phyloP scores from a whole-genome alignment of 2,888 invertebrate genomes.

The Drosophila birchii region DNA sequence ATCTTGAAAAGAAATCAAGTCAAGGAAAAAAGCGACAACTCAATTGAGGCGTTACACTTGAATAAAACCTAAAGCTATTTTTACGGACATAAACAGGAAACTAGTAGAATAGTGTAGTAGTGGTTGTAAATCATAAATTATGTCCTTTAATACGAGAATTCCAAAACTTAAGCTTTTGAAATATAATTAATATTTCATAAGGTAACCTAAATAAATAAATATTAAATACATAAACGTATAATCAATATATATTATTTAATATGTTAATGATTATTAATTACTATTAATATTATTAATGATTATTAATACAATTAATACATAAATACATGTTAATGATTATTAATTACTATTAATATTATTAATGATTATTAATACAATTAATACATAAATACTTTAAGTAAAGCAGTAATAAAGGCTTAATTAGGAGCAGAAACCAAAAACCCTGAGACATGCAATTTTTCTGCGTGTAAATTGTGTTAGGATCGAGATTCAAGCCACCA shows the following conservation, averaged over 20 bases:
- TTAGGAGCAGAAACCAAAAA: too few species aligned
- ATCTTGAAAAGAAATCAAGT: conserved; percentile 1
- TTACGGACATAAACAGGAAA: fast-evolving
- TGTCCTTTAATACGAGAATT: not conserved
- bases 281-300: too few species aligned
- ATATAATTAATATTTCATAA: not conserved
- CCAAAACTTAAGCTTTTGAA: not conserved
- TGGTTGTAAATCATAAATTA: not conserved
- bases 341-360: too few species aligned
- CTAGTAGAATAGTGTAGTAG: not conserved
- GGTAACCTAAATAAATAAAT: not conserved
- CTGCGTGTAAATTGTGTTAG: conserved; percentile 7
- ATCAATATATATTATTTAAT: not conserved
- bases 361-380: too few species aligned
- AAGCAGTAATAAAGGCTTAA: not conserved
- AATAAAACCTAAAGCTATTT: not conserved
- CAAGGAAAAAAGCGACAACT: conserved; percentile 53
- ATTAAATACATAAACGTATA: not conserved
- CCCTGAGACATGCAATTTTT: not conserved
- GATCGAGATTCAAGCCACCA: conserved; percentile 38
- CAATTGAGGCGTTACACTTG: conserved; percentile 47
- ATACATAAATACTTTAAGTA: too few species aligned
- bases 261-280: too few species aligned
- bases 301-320: too few species aligned
- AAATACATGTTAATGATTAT: too few species aligned